Conservation (phyloP, 2,797 vertebrate species). For the Sternotherus odoratus region DNA sequence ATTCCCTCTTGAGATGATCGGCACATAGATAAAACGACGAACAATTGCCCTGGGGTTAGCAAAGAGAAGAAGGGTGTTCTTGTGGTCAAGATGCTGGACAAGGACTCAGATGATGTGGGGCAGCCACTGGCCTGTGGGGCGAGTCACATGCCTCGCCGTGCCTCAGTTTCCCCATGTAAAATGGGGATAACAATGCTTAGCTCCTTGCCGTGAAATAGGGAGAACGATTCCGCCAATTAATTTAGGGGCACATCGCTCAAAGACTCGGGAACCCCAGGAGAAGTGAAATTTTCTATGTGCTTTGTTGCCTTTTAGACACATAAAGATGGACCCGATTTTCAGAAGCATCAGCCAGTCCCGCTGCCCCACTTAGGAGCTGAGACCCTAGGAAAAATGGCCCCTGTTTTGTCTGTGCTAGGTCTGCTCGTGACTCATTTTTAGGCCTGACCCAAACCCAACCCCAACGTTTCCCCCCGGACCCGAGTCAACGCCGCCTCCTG, state of each 20-base stretch:
- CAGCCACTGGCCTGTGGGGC: not conserved
- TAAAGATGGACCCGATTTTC: not conserved
- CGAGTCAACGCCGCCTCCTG: too few species aligned
- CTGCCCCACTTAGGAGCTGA: not conserved
- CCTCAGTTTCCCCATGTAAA: not conserved
- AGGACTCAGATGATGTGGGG: not conserved
- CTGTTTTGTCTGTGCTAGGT: not conserved
- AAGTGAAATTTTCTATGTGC: not conserved
- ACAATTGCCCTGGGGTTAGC: rapidly evolving
- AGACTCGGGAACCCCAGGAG: not conserved
- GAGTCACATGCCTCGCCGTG: not conserved
- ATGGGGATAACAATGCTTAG: not conserved
- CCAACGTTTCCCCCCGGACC: too few species aligned
- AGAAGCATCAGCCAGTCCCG: not conserved
- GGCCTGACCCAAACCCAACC: not conserved
- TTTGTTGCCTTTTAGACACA: not conserved
- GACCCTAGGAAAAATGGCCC: not conserved
- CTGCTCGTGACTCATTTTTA: not conserved
- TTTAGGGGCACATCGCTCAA: not conserved
- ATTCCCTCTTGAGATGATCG: rapidly evolving
- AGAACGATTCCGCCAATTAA: not conserved
- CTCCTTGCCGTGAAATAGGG: not conserved
- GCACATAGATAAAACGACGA: not conserved
- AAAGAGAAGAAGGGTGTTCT: rapidly evolving
- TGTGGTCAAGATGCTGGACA: not conserved